Evolutionary conservation across 1,140 invertebrate genomes (phyloP), one percentile per base, ranked within the genome.

Genomic region (Oscheius sp.): DNA sequence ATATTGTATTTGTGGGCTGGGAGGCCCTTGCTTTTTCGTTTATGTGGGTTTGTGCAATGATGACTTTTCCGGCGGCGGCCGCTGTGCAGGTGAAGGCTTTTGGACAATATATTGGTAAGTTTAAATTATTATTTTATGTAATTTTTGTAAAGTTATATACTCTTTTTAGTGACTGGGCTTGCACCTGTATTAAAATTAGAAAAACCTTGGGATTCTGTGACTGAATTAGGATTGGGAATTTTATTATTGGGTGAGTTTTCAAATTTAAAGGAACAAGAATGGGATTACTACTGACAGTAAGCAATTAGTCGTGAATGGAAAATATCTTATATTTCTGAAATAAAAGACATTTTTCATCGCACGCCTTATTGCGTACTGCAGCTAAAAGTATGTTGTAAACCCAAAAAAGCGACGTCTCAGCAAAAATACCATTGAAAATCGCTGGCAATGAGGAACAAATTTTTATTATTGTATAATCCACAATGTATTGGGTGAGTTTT

Each of bases 11-110:
- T 42, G 61, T 63, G 10, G 69, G 69, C 23, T 71, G 69, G 69
- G 59, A 64, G 34, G 69, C 46, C 13, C 26, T 73, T 23, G 63
- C 71, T 3, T 67, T 73, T 52, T 52, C 34, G 15, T 74, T 63
- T 38, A 74, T 74, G 64, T 74, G 58, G 59, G 67, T 61, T 67
- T 31, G 58, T 4, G 59, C 58, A 10, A 71, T 93, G 34, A 88
- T 92, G 15, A 86, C 85, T 0, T 81, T 79, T 15, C 86, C 93
- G 2, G 88, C 91, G 13, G 80, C 82, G 46, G 92, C 94, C 84
- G 93, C 93, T 20, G 94, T 96, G 63, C 93, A 94, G 88, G 90
- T 91, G 1, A 86, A 95, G 52, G 95, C 93, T 18, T 93, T 96
- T 87, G 92, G 92, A 0, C 90, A 91, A 75, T 96, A 96, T 84